A percentile compares a stretch with the other conserved stretches of the same genome.
phyloP scores from a whole-genome alignment of 2,888 invertebrate genomes.

The Muschampia plurimacula region DNA sequence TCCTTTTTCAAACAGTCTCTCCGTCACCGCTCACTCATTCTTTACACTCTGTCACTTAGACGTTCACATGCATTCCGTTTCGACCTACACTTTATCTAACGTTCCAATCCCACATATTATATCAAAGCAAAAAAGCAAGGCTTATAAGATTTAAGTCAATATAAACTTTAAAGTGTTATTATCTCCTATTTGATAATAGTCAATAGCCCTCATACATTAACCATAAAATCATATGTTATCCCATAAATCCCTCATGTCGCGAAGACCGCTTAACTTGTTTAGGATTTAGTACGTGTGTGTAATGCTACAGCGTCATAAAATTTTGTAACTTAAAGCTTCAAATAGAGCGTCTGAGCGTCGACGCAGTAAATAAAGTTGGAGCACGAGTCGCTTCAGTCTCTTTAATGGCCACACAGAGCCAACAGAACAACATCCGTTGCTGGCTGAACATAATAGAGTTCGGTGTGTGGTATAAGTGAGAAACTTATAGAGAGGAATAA shows the following conservation, averaged over 20 bases:
- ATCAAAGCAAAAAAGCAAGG: no score
- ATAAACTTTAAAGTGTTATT: no score
- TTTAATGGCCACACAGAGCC: constrained; percentile 53
- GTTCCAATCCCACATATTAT: no score
- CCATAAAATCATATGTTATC: not conserved
- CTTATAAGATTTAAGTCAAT: no score
- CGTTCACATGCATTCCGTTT: no score
- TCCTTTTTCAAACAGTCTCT: no score
- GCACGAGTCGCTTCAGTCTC: constrained; percentile 9
- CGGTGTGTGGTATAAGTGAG: constrained; percentile 36
- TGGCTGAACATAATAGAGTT: constrained; percentile 52
- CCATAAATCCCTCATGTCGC: not conserved
- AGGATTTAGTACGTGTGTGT: no score
- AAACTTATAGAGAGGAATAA: not conserved
- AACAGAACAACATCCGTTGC: constrained; percentile 54
- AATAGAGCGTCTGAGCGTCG: constrained; percentile 12
- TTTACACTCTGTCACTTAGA: no score
- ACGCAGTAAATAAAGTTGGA: constrained; percentile 19
- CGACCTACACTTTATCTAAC: no score
- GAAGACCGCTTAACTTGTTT: not conserved
- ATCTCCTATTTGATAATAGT: no score
- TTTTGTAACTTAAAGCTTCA: constrained; percentile 20
- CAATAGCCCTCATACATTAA: no score
- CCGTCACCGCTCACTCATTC: no score
- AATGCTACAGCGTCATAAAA: constrained; percentile 16